These are phyloP conservation scores for Leptinotarsa rubiginosa DNA, from an alignment of 2,888 invertebrate genomes.

Conservation along the genomic window DNA sequence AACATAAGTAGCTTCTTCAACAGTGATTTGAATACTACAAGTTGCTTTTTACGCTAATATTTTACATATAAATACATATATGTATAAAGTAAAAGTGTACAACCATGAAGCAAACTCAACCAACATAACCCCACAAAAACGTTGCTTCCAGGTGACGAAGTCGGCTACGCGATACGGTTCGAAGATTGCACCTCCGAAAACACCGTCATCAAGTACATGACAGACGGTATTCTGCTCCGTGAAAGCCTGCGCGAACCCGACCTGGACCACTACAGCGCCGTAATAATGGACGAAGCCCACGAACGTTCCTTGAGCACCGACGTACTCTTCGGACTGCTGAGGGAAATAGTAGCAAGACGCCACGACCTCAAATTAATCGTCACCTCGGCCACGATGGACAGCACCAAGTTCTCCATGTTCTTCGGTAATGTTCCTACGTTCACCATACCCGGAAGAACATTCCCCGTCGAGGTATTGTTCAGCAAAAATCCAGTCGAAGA, in stretches of 20 bases:
- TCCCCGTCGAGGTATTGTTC: constrained; percentile 94
- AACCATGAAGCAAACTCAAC: no score
- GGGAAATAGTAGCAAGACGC: constrained; percentile 91
- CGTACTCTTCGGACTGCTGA: constrained; percentile 93
- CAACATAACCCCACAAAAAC: no score
- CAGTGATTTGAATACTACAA: no score
- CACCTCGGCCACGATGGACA: constrained; percentile 99
- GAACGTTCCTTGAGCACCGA: constrained; percentile 98
- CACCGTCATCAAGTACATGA: constrained; percentile 98
- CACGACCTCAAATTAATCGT: constrained; percentile 96
- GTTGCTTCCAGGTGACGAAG: constrained; percentile 71
- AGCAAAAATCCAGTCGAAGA: constrained; percentile 97
- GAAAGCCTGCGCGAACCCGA: constrained; percentile 97
- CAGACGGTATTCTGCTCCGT: constrained; percentile 96
- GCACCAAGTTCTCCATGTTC: constrained; percentile 95
- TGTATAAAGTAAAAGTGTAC: no score
- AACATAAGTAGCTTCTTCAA: no score
- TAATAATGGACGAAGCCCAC: constrained; percentile 99
- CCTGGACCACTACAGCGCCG: constrained; percentile 94
- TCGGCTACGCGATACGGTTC: constrained; percentile 99
- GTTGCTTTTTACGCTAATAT: no score
- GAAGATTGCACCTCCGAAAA: constrained; percentile 97
- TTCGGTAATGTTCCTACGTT: constrained; percentile 99
- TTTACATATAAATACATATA: no score
- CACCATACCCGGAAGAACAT: constrained; percentile 95